Percentiles rank a stretch among this genome's conserved stretches.
phyloP scores from a whole-genome alignment of 2,888 invertebrate genomes.

The Sarcophaga carnaria region DNA sequence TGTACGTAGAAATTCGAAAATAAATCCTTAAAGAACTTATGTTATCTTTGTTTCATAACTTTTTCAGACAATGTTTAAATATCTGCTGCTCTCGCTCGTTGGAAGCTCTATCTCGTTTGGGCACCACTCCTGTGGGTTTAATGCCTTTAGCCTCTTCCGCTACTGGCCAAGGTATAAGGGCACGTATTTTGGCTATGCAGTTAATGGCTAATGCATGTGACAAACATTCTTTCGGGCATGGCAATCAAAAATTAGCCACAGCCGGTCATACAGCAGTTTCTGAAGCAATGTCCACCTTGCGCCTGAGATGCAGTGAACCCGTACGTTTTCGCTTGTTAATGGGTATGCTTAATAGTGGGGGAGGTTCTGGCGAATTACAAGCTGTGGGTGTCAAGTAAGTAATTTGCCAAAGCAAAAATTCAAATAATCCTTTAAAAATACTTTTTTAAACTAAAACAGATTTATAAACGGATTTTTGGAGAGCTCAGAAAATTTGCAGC shows the following conservation, averaged over 20 bases:
- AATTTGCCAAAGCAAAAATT: neutral
- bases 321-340: conserved; percentile 95
- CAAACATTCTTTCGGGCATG: conserved; percentile 80
- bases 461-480: conserved; percentile 93
- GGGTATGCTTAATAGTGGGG: conserved; percentile 92
- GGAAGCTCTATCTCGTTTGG: conserved; percentile 90
- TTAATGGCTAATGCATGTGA: conserved; percentile 92
- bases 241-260: conserved; percentile 82
- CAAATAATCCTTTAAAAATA: neutral
- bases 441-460: conserved; percentile 72
- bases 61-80: conserved; percentile 88
- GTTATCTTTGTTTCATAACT: neutral
- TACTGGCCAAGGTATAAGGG: conserved; percentile 93
- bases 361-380: conserved; percentile 88
- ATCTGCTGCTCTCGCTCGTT: conserved; percentile 90
- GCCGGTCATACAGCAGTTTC: conserved; percentile 93
- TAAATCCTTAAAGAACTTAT: neutral
- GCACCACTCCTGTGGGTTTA: conserved; percentile 90
- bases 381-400: conserved; percentile 87
- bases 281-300: conserved; percentile 93
- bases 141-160: conserved; percentile 93
- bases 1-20: conserved; percentile 82
- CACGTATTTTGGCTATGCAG: conserved; percentile 93
- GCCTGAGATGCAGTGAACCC: conserved; percentile 94
- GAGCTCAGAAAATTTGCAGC: conserved; percentile 89